Evolutionary conservation across 1,140 invertebrate species (phyloP), one percentile per base, ranked within the genome.

Genomic region (Drosophila bipectinata): DNA sequence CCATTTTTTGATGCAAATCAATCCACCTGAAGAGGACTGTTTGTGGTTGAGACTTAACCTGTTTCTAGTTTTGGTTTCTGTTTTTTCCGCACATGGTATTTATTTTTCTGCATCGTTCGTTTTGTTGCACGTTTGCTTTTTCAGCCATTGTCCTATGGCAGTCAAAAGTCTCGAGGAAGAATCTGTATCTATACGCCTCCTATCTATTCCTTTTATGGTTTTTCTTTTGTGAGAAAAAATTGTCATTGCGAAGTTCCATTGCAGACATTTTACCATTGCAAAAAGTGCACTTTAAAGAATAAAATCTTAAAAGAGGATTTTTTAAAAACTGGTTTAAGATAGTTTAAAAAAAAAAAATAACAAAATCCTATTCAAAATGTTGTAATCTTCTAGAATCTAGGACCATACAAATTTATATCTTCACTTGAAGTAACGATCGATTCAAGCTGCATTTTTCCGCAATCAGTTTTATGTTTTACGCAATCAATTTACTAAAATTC

Each of bases 91-190:
- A 14, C 14, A 4, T 54, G 37, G 34, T 56, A 14, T 48, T 71
- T 47, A 52, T 64, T 66, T 48, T 73, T 72, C 48, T 30, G 47
- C 58, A 60, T 78, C 58, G 26, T 45, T 41, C 37, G 52, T 41
- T 52, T 52, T 30, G 5, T 12, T 26, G 15, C 9, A 18, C 8
- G 32, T 18, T 34, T 71, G 21, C 45, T 52, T 9, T 49, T 56
- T 52, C n/a, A 9, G 7, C 44, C 3, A 58, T 68, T 68, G 47
- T 28, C 21, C 53, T 32, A 47, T n/a, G 14, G 28, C 15, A 44
- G 18, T 39, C 12, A 14, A 32, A 28, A 15, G 61, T 44, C 61
- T 45, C 5, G 18, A 39, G 24, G 21, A n/a, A 10, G 30, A 30
- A 32, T 9, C 9, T 10, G 32, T 32, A 6, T 28, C 26, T 7